Base-by-base conservation (phyloP, 1,140 invertebrate species). In the Diabrotica virgifera region DNA sequence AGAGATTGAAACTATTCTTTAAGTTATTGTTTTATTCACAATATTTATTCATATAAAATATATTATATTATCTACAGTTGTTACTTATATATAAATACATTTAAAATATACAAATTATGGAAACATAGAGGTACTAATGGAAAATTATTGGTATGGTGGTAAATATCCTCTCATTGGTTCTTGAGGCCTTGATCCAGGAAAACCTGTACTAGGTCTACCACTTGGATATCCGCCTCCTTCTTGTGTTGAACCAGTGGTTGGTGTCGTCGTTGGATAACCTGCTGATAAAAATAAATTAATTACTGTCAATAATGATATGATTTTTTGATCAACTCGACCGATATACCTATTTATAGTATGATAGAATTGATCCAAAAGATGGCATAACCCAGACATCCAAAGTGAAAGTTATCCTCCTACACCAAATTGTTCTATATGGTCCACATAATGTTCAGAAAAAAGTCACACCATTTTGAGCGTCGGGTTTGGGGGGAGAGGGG, bases 101-200 rank as follows among this genome's bases (percentile, higher is more conserved):
- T 10, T 10, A 10, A 10, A 46, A 8, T 46, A 46, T 46, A 46
- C 40, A 46, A 46, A 46, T 46, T 46, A 5, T 12, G 8, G 10
- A 55, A 55, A 10, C 35, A 12, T 24, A 12, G 55, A 57, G 36
- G 55, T 57, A 57, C 37, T 36, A 37, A 24, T 12, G 9, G 36
- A 55, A 10, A 8, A 6, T 51, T 7, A 59, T 10, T 6, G 12
- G 6, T 72, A 51, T 37, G 84, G 82, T 38, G 84, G 84, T 59
- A 86, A 77, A 69, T 86, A 86, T 78, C 85, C 84, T 80, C 84
- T 80, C 64, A 82, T 81, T 0, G 83, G 83, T 73, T 75, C 68
- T 63, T 79, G 74, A 37, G 80, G 74, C 59, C 67, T 71, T 9
- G 66, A 71, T 64, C 67, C 68, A 60, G 54, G 79, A 76, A 62